A percentile compares a stretch with the other conserved stretches of the same genome.
These are phyloP conservation scores for Macrobrachium rosenbergii DNA, from an alignment of 1,140 invertebrate genomes.

Conservation along the genomic window DNA sequence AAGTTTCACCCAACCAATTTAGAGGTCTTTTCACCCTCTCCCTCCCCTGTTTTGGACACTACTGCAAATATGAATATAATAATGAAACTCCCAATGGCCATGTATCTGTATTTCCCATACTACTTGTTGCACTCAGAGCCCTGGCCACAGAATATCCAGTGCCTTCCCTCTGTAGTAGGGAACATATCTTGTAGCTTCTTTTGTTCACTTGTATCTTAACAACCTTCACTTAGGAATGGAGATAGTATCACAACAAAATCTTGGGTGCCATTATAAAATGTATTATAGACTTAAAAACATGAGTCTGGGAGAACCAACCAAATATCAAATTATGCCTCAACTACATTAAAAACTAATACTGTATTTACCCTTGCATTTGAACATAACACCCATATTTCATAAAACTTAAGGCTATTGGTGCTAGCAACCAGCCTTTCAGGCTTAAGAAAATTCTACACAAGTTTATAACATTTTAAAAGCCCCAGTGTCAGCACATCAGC, in stretches of 20 bases:
- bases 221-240: neutral
- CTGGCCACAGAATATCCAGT: conserved; percentile 58
- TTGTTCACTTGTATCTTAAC: conserved; percentile 21
- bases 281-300: neutral
- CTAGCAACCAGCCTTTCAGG: neutral
- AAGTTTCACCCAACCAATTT: no score
- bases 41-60: neutral
- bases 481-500: conserved; percentile 50
- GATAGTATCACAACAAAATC: conserved; percentile 11
- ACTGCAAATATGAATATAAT: neutral
- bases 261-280: conserved; percentile 37
- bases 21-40: neutral
- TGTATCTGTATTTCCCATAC: neutral
- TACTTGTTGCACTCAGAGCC: conserved; percentile 33
- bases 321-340: neutral
- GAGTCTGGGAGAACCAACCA: neutral
- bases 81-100: conserved; percentile 8
- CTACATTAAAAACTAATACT: neutral
- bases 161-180: conserved; percentile 60
- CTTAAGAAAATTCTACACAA: no score
- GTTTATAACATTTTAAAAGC: conserved; percentile 24
- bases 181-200: conserved; percentile 56
- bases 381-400: neutral
- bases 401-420: neutral
- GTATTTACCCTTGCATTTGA: no score